Conservation (phyloP, 2,113 vertebrate species). For the Barbus barbus region DNA sequence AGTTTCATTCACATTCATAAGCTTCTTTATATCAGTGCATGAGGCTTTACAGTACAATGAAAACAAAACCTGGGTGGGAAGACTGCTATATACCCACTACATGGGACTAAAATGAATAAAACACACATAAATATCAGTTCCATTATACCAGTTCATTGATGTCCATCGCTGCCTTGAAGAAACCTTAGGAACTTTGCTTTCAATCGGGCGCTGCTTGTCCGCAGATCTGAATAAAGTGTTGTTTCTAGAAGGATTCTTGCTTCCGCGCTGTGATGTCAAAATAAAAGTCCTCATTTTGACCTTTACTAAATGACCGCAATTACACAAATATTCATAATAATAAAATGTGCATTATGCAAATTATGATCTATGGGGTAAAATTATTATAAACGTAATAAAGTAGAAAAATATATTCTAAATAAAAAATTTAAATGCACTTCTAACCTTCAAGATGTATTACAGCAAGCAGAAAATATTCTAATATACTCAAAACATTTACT, state of each 20-base stretch:
- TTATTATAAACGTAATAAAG: no score
- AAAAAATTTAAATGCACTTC: no score
- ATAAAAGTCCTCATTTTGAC: conserved; percentile 39
- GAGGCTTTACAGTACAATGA: no score
- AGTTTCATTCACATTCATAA: neutral
- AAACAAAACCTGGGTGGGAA: no score
- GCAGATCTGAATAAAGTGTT: neutral
- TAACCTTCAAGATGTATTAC: no score
- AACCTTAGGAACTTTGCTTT: neutral
- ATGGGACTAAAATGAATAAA: neutral
- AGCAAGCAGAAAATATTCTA: neutral
- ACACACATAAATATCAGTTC: neutral
- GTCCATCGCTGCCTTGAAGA: conserved; percentile 62
- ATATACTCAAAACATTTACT: neutral
- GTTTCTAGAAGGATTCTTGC: conserved; percentile 50
- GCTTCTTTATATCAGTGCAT: neutral
- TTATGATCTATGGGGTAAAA: no score
- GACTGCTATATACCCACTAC: no score
- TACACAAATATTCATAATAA: no score
- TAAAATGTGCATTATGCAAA: no score
- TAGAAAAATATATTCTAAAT: no score
- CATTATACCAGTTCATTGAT: conserved; percentile 67
- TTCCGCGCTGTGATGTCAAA: conserved; percentile 41
- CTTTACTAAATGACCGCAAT: neutral
- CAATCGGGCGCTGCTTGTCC: neutral